These are phyloP conservation scores for Drosophila planitibia DNA, from an alignment of 2,888 invertebrate species.

Conservation along the genomic window DNA sequence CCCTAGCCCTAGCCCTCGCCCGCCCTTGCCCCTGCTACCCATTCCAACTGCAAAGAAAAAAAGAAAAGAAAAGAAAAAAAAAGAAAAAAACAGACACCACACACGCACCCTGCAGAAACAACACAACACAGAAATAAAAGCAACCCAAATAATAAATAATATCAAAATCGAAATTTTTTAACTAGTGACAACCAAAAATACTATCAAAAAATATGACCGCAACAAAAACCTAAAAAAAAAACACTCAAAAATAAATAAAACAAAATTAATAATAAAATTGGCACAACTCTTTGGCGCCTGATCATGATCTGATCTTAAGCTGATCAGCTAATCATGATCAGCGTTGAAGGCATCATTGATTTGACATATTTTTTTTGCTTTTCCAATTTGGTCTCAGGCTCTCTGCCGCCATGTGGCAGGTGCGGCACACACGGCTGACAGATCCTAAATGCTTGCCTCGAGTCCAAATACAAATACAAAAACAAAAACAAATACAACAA, in stretches of 20 bases:
- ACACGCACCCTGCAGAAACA: constrained; percentile 8
- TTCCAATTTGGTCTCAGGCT: constrained; percentile 32
- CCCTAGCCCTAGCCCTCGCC: background rate
- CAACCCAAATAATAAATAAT: constrained; percentile 10
- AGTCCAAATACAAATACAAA: constrained; percentile 27
- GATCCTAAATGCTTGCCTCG: constrained; percentile 54
- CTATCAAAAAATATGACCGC: constrained; percentile 2
- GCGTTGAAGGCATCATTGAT: constrained; percentile 1
- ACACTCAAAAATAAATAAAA: constrained; percentile 11
- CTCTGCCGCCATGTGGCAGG: constrained; percentile 54
- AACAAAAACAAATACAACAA: constrained; percentile 14
- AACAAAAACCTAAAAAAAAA: constrained; percentile 1
- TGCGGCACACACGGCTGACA: constrained; percentile 38
- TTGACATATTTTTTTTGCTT: background rate
- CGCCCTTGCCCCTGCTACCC: background rate
- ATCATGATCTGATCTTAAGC: background rate
- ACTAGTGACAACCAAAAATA: constrained; percentile 24
- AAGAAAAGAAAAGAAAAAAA: background rate
- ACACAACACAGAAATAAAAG: background rate
- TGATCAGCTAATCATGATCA: background rate
- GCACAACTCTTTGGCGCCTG: constrained; percentile 5
- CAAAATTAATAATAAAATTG: constrained; percentile 21
- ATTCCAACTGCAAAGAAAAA: background rate
- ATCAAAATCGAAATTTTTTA: background rate
- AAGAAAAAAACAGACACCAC: constrained; percentile 3